Conservation (phyloP, 2,797 vertebrate genomes). For the Tachyglossus aculeatus region DNA sequence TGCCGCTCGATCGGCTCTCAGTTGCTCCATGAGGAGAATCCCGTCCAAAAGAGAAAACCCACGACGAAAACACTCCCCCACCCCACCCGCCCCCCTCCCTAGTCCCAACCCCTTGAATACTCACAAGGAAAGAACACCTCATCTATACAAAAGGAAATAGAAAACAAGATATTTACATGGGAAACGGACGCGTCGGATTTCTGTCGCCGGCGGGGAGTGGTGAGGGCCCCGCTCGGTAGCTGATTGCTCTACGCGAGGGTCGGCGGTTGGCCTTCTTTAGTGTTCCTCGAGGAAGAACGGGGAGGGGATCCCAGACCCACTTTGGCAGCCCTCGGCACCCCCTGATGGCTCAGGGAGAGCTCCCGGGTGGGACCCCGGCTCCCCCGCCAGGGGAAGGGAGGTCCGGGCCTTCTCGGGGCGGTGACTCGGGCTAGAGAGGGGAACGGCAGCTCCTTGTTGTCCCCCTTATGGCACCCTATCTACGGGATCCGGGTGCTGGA, state of each 20-base stretch:
- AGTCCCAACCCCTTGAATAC: constrained; percentile 74
- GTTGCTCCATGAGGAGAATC: constrained; percentile 64
- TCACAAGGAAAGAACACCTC: constrained; percentile 79
- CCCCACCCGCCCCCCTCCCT: constrained; percentile 66
- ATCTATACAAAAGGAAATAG: constrained; percentile 81
- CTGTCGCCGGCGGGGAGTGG: constrained; percentile 57
- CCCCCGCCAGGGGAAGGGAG: no score
- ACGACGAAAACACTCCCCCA: constrained; percentile 67
- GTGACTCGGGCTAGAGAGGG: no score
- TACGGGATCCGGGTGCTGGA: no score
- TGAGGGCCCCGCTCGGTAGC: constrained; percentile 69
- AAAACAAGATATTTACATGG: constrained; percentile 84
- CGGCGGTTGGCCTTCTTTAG: constrained; percentile 68
- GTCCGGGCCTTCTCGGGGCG: no score
- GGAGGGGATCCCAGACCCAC: no score
- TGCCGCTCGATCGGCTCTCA: constrained; percentile 64
- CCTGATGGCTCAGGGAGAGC: no score
- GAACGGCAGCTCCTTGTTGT: no score
- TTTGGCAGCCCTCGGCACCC: no score
- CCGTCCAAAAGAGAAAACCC: constrained; percentile 63
- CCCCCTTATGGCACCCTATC: no score
- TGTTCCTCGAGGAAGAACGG: constrained; percentile 65
- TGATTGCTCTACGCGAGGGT: constrained; percentile 76
- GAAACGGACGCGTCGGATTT: constrained; percentile 76
- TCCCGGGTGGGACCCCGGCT: no score